These are phyloP conservation scores for Penaeus chinensis DNA, from an alignment of 1,140 invertebrate species.

Conservation along the genomic window DNA sequence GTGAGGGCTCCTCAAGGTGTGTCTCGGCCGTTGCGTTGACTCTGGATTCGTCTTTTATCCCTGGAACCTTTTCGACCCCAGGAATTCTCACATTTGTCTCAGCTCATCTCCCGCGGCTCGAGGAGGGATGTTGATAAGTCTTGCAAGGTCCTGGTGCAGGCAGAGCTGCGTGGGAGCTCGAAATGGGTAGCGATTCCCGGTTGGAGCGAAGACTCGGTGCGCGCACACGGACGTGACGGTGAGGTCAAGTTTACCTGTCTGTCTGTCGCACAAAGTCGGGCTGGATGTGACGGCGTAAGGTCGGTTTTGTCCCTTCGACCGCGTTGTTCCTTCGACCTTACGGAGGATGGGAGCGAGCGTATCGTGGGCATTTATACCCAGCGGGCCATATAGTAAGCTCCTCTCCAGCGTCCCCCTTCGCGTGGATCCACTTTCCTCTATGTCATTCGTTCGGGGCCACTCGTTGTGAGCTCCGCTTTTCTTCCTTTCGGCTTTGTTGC, in stretches of 20 bases:
- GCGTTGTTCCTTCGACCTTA: conserved; percentile 23
- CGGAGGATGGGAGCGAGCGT: not conserved
- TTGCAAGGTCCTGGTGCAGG: not conserved
- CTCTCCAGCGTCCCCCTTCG: too few relatives aligned
- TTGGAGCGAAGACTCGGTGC: conserved; percentile 16
- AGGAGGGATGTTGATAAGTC: too few relatives aligned
- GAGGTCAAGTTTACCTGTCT: conserved; percentile 50
- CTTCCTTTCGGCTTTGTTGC: too few relatives aligned
- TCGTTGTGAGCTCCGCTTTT: too few relatives aligned
- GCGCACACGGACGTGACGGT: conserved; percentile 27
- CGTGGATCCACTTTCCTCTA: too few relatives aligned
- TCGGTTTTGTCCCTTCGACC: not conserved
- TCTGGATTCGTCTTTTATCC: conserved; percentile 42
- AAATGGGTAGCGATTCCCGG: not conserved
- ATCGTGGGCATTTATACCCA: too few relatives aligned
- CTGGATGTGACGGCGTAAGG: conserved; percentile 22
- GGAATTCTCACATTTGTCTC: not conserved
- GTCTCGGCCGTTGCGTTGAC: conserved; percentile 13
- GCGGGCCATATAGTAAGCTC: too few relatives aligned
- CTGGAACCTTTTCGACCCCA: not conserved
- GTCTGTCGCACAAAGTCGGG: conserved; percentile 41
- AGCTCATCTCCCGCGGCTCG: not conserved
- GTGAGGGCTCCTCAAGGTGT: conserved; percentile 9
- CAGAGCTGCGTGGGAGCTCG: not conserved
- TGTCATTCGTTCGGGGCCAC: too few relatives aligned